Conservation (phyloP, 1,140 invertebrate genomes). For the Bicyclus anynana region DNA sequence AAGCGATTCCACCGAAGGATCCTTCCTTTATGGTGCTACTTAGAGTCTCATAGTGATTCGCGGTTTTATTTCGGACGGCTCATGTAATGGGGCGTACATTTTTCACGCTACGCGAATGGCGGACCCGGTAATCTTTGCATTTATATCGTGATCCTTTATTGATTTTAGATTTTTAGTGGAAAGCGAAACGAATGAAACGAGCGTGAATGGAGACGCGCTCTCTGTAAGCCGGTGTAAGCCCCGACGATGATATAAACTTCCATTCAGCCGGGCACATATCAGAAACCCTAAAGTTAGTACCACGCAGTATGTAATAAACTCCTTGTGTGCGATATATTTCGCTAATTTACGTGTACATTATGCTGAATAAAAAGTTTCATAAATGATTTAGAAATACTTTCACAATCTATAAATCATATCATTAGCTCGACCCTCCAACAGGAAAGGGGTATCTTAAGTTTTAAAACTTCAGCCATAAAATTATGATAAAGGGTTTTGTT, state of each 20-base stretch:
- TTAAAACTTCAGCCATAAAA: slow-evolving; percentile 63
- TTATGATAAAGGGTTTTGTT: slow-evolving; percentile 71
- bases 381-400: slow-evolving; percentile 37
- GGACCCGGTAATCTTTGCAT: slow-evolving; percentile 74
- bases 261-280: slow-evolving; percentile 58
- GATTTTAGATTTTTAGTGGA: slow-evolving; percentile 76
- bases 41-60: slow-evolving; percentile 75
- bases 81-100: slow-evolving; percentile 70
- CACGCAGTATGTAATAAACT: slow-evolving; percentile 10
- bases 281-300: slow-evolving; percentile 38
- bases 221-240: slow-evolving; percentile 69
- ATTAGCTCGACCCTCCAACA: slow-evolving; percentile 43
- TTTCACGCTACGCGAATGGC: slow-evolving; percentile 65
- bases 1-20: slow-evolving; percentile 70
- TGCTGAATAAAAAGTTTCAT: slow-evolving; percentile 3
- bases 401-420: slow-evolving; percentile 46
- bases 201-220: slow-evolving; percentile 70
- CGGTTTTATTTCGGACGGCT: slow-evolving; percentile 74
- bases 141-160: slow-evolving; percentile 75
- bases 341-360: slow-evolving; percentile 14
- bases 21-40: slow-evolving; percentile 73
- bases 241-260: slow-evolving; percentile 67
- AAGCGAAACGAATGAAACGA: slow-evolving; percentile 71
- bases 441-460: slow-evolving; percentile 60
- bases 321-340: slow-evolving; percentile 21